Conservation (phyloP, 2,888 invertebrate genomes). For the Stratiomys singularior region DNA sequence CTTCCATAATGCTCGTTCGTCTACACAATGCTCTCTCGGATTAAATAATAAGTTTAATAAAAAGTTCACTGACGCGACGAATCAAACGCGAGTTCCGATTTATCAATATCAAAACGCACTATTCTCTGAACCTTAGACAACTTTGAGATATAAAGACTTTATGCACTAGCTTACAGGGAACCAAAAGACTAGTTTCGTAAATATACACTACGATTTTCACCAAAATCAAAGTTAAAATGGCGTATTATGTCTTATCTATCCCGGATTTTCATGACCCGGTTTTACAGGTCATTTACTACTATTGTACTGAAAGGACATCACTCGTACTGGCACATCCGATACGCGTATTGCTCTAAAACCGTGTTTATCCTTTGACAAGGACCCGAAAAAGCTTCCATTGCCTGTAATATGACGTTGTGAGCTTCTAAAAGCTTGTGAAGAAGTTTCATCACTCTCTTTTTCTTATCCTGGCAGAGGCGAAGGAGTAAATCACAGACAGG, state of each 20-base stretch:
- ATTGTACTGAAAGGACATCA: constrained; percentile 26
- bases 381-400: constrained; percentile 5
- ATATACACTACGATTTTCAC: background rate
- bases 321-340: constrained; percentile 40
- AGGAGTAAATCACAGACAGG: background rate
- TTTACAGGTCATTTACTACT: constrained; percentile 45
- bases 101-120: background rate
- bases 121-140: background rate
- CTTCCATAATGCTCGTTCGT: background rate
- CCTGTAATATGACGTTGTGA: constrained; percentile 21
- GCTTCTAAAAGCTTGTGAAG: background rate
- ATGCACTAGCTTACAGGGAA: background rate
- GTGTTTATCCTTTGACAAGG: constrained; percentile 34
- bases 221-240: constrained; percentile 32
- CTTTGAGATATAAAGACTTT: background rate
- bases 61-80: no score
- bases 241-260: constrained; percentile 1
- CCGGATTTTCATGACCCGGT: constrained; percentile 40
- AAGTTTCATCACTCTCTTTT: background rate
- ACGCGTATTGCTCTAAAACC: constrained; percentile 20
- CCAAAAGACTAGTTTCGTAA: background rate
- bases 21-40: no score
- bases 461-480: background rate
- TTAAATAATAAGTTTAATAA: no score
- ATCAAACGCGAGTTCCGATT: no score